Evolutionary conservation across 2,888 invertebrate species (phyloP).

Genomic region (Drosophila stalkeri): DNA sequence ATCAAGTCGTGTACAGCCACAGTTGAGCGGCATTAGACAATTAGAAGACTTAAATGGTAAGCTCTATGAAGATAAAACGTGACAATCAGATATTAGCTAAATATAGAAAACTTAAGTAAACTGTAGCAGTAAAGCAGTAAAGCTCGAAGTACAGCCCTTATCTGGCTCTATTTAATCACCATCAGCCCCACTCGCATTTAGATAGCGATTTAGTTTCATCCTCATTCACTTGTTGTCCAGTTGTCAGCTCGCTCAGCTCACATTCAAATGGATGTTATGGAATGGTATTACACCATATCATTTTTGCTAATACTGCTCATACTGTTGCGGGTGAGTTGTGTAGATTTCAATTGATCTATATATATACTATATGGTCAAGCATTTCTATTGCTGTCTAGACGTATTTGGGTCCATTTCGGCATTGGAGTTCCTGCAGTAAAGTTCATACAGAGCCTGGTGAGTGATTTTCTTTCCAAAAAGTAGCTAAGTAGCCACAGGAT

Average conservation of each 20-base stretch:
- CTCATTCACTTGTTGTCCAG: constrained; percentile 37
- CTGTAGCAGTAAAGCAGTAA: constrained; percentile 39
- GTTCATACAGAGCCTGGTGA: constrained; percentile 48
- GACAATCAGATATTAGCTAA: constrained; percentile 17
- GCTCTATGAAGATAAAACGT: constrained; percentile 17
- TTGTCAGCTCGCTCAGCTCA: constrained; percentile 7
- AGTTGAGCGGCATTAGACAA: constrained; percentile 3
- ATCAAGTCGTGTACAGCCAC: background rate
- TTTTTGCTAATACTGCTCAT: constrained; percentile 61
- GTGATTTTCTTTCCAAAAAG: constrained; percentile 25
- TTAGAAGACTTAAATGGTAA: constrained; percentile 17
- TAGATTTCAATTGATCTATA: background rate
- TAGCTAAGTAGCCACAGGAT: constrained; percentile 28
- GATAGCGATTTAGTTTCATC: constrained; percentile 13
- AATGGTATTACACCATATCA: constrained; percentile 62
- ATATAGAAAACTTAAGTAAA: constrained; percentile 39
- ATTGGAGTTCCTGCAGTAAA: constrained; percentile 36
- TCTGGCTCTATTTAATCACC: constrained; percentile 6
- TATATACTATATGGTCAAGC: background rate
- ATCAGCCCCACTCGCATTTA: constrained; percentile 2
- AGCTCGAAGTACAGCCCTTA: constrained; percentile 11
- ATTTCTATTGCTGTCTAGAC: constrained; percentile 32
- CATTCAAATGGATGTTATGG: constrained; percentile 56
- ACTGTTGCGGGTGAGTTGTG: constrained; percentile 60
- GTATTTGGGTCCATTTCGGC: constrained; percentile 61